These are phyloP conservation scores for Podarcis lilfordi DNA, from an alignment of 2,797 vertebrate species.

Conservation along the genomic window DNA sequence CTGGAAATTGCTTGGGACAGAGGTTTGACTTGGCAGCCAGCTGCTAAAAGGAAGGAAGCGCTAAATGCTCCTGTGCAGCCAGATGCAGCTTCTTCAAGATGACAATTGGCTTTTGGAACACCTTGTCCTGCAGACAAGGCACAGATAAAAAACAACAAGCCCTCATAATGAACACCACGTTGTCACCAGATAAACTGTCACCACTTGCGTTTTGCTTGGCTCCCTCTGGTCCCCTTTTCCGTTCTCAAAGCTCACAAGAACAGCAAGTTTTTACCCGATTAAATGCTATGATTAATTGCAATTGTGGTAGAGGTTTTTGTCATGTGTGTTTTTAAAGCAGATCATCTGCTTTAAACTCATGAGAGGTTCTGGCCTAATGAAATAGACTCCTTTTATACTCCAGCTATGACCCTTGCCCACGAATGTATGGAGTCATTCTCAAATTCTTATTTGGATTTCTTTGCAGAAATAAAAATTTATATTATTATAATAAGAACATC, in stretches of 20 bases:
- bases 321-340: background rate
- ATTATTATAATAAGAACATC: background rate
- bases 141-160: slow-evolving; percentile 74
- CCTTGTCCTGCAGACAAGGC: slow-evolving; percentile 76
- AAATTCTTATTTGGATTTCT: background rate
- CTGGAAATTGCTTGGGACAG: slow-evolving; percentile 41
- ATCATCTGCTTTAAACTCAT: background rate
- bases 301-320: background rate
- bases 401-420: background rate
- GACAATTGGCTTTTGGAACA: slow-evolving; percentile 69
- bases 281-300: background rate
- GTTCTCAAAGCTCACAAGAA: slow-evolving; percentile 34
- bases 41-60: slow-evolving; percentile 8
- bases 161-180: slow-evolving; percentile 73
- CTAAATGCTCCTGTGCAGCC: slow-evolving; percentile 40
- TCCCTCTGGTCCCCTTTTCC: slow-evolving; percentile 16
- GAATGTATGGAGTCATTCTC: background rate
- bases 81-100: slow-evolving; percentile 54
- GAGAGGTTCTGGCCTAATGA: background rate
- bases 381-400: background rate
- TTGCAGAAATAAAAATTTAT: background rate
- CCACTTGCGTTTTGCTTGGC: slow-evolving; percentile 62
- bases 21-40: slow-evolving; percentile 43
- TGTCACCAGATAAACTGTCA: slow-evolving; percentile 81
- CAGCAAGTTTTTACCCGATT: slow-evolving; percentile 6